Evolutionary conservation across 2,113 vertebrate species (phyloP), one percentile per base, ranked within the genome.

Genomic region (Aldabrachelys gigantea): DNA sequence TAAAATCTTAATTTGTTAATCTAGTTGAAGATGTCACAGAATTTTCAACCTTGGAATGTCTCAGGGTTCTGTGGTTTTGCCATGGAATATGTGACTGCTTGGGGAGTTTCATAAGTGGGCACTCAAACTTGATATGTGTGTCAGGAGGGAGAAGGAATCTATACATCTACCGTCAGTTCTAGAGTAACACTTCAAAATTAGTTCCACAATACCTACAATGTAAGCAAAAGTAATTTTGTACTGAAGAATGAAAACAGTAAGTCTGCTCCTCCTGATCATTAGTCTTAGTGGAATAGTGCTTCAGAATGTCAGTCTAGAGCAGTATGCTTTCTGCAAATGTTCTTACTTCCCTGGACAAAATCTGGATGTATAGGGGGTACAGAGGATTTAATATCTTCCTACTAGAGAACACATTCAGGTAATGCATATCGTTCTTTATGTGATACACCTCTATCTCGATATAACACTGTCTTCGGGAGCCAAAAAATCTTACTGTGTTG

Each of bases 61-160:
- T 52, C 31, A 41, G 85, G 57, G 16, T 72, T 19, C 38, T 75
- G 4, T 21, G 19, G 22, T 69, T 78, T 38, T 91, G 59, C 13
- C 25, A 11, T 50, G 2, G 69, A 75, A 41, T 5, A 5, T 49
- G 27, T 78, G 53, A 41, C 76, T 87, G 65, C 52, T 13, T n/a
- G 54, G 4, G 27, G 7, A 3, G 19, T 65, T 21, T 9, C 14
- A 1, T 1, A 49, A 19, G 1, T 1, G 5, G 16, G 2, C 53
- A 4, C 35, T 93, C 24, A 44, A 81, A 50, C 50, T 12, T 56
- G 52, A 14, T 38, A 21, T 27, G 80, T n/a, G 54, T 54, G 35
- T 82, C 41, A 72, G n/a, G n/a, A 5, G n/a, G 21, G n/a, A 38
- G n/a, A 38, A 38, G 69, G 17, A 24, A 38, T 72, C 19, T 72